Conservation (phyloP, 2,888 invertebrate species). For the Caenorhabditis sp. region DNA sequence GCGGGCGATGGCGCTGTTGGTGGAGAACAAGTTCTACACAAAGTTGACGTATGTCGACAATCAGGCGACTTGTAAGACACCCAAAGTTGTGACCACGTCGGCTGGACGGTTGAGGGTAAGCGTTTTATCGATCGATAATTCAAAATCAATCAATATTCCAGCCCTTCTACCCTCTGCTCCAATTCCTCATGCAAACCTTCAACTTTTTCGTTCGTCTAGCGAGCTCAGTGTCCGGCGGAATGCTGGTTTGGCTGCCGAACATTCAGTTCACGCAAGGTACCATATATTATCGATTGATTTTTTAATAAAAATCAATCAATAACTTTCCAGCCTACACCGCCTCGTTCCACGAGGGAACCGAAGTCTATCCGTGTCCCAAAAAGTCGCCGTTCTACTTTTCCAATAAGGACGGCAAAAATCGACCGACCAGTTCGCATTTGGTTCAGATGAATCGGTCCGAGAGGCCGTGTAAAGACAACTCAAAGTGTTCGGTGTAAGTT, state of each 20-base stretch:
- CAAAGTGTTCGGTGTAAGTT: slow-evolving; percentile 81
- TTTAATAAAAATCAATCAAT: not conserved
- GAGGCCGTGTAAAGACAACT: slow-evolving; percentile 75
- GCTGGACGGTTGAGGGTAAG: slow-evolving; percentile 59
- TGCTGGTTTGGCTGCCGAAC: slow-evolving; percentile 46
- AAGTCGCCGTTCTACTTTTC: slow-evolving; percentile 78
- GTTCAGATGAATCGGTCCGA: slow-evolving; percentile 75
- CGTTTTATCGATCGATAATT: too few relatives aligned
- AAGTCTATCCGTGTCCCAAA: slow-evolving; percentile 78
- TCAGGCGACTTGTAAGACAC: slow-evolving; percentile 77
- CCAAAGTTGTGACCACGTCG: slow-evolving; percentile 50
- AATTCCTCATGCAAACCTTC: slow-evolving; percentile 49
- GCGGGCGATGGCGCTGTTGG: slow-evolving; percentile 78
- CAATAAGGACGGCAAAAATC: slow-evolving; percentile 69
- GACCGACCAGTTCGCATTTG: slow-evolving; percentile 60
- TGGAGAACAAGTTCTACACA: slow-evolving; percentile 79
- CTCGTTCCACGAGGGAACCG: slow-evolving; percentile 74
- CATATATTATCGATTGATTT: not conserved
- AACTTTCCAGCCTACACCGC: slow-evolving; percentile 73
- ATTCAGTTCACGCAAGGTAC: slow-evolving; percentile 56
- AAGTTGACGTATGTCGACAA: slow-evolving; percentile 76
- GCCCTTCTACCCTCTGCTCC: slow-evolving; percentile 51
- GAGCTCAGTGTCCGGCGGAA: slow-evolving; percentile 34
- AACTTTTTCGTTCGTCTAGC: slow-evolving; percentile 49
- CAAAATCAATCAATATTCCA: slow-evolving; percentile 7